Evolutionary conservation across 2,797 vertebrate genomes (phyloP).

Genomic region (Sciurus vulgaris): DNA sequence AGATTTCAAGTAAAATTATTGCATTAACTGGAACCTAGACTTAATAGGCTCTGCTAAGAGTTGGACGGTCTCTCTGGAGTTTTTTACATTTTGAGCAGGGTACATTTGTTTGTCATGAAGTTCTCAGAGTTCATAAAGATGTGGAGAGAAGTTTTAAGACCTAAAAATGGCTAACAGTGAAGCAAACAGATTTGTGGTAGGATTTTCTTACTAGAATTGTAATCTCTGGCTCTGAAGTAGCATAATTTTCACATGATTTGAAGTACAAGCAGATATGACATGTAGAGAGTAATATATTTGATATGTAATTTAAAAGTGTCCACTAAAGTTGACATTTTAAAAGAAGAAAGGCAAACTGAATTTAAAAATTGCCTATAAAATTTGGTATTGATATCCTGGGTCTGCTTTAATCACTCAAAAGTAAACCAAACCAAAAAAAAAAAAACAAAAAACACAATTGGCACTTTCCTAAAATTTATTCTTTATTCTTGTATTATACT

Average conservation of each 20-base stretch:
- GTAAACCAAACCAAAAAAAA: background rate
- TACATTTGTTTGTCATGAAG: slow-evolving; percentile 35
- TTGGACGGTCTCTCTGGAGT: background rate
- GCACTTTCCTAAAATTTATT: background rate
- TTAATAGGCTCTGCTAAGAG: background rate
- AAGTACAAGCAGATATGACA: background rate
- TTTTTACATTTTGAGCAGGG: slow-evolving; percentile 2
- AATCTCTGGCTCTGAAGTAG: slow-evolving; percentile 33
- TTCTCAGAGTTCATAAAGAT: slow-evolving; percentile 44
- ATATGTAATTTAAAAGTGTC: slow-evolving; percentile 2
- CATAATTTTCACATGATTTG: background rate
- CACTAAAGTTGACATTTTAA: background rate
- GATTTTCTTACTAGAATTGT: slow-evolving; percentile 26
- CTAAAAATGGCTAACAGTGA: slow-evolving; percentile 3
- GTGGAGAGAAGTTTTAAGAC: slow-evolving; percentile 26
- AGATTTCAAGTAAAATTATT: slow-evolving; percentile 6
- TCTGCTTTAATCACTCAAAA: slow-evolving; percentile 40
- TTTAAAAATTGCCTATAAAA: slow-evolving; percentile 52
- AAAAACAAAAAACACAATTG: too few relatives aligned
- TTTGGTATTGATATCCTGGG: background rate
- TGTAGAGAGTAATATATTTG: background rate
- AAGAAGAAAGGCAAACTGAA: slow-evolving; percentile 12
- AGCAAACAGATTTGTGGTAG: background rate
- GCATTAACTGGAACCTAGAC: background rate
- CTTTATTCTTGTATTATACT: slow-evolving; percentile 40